A percentile compares a stretch with the other conserved stretches of the same genome.
These are phyloP conservation scores for Helicolenus hilgendorfi DNA, from an alignment of 2,797 vertebrate species.

Conservation along the genomic window DNA sequence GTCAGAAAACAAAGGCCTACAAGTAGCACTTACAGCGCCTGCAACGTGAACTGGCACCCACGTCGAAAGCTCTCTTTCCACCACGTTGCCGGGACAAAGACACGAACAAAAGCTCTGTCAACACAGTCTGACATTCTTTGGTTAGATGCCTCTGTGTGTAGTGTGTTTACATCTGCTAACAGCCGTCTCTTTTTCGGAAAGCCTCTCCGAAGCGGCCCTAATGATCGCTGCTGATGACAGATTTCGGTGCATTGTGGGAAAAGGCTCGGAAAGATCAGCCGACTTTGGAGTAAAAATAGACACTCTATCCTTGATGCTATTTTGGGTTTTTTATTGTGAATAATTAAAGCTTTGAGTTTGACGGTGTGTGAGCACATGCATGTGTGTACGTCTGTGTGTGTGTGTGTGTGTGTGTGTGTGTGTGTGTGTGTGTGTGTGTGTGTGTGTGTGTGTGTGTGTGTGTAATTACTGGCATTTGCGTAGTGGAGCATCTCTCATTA, in stretches of 20 bases:
- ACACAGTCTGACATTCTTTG: conserved; percentile 54
- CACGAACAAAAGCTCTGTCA: conserved; percentile 72
- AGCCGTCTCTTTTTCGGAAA: conserved; percentile 24
- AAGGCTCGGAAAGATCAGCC: conserved; percentile 53
- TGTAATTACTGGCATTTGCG: conserved; percentile 82
- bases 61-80: conserved; percentile 36
- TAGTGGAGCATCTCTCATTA: conserved; percentile 78
- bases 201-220: conserved; percentile 33
- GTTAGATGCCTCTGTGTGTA: conserved; percentile 58
- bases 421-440: conserved; percentile 48
- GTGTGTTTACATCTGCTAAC: conserved; percentile 71
- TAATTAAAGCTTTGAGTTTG: conserved; percentile 62
- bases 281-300: conserved; percentile 77
- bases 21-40: conserved; percentile 50
- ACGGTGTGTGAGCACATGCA: background rate
- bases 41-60: conserved; percentile 56
- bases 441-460: conserved; percentile 13
- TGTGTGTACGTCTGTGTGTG: background rate
- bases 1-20: conserved; percentile 77
- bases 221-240: conserved; percentile 68
- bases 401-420: conserved; percentile 53
- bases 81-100: conserved; percentile 47
- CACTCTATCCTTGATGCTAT: conserved; percentile 56
- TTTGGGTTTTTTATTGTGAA: conserved; percentile 51
- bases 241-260: conserved; percentile 56